Evolutionary conservation across 2,113 vertebrate genomes (phyloP).

Genomic region (Pollachius pollachius): DNA sequence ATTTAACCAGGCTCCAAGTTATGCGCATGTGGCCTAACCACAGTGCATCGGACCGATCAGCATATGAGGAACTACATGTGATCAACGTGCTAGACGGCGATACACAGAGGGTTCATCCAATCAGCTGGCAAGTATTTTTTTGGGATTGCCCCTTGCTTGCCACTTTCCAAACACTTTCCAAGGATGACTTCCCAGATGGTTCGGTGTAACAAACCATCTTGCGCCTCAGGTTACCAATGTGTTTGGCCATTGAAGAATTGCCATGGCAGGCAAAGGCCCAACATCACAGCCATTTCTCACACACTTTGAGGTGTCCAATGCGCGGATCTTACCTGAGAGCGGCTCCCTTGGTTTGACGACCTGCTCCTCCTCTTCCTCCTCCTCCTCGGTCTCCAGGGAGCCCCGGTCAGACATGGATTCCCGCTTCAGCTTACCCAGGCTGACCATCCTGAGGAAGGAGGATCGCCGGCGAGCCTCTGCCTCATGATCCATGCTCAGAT

Average conservation of each 20-base stretch:
- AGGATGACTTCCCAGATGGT: too few species aligned
- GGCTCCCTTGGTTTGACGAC: conserved; percentile 78
- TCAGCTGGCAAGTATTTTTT: too few species aligned
- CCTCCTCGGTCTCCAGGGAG: conserved; percentile 65
- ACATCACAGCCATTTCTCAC: background rate
- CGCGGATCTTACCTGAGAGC: conserved; percentile 77
- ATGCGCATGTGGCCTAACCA: too few species aligned
- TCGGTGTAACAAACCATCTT: too few species aligned
- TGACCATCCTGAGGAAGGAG: conserved; percentile 82
- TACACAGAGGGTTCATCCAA: background rate
- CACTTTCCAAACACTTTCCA: too few species aligned
- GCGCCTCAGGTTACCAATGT: too few species aligned
- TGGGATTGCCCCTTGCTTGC: too few species aligned
- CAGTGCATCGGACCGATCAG: too few species aligned
- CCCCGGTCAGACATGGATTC: conserved; percentile 80
- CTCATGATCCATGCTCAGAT: conserved; percentile 57
- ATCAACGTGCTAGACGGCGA: background rate
- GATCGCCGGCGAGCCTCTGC: conserved; percentile 65
- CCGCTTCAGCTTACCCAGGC: conserved; percentile 75
- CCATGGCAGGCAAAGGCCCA: background rate
- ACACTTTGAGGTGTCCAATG: background rate
- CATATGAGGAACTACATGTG: too few species aligned
- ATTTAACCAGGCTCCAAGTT: too few species aligned
- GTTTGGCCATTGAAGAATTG: too few species aligned
- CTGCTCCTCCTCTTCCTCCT: conserved; percentile 65